A percentile compares a stretch with the other conserved stretches of the same genome.
phyloP scores from a whole-genome alignment of 2,797 vertebrate genomes.

The Coluber constrictor region DNA sequence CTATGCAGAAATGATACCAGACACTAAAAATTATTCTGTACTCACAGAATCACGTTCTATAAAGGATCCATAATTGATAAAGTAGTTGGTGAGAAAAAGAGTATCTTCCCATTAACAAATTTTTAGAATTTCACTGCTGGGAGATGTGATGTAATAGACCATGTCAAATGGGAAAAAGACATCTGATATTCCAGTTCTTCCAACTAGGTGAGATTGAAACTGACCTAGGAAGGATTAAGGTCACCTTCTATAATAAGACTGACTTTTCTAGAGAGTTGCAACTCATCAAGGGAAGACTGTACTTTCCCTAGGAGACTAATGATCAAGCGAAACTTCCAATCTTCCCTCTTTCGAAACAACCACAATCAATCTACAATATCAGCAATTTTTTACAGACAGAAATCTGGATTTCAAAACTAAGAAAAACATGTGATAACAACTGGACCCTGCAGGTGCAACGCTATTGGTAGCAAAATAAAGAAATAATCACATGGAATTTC shows the following conservation, averaged over 20 bases:
- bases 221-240: background rate
- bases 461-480: background rate
- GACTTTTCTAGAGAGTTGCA: background rate
- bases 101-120: background rate
- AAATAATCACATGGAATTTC: background rate
- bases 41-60: background rate
- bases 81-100: background rate
- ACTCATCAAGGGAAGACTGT: background rate
- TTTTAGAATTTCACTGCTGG: background rate
- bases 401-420: background rate
- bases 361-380: background rate
- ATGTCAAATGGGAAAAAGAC: background rate
- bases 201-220: background rate
- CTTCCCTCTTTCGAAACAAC: background rate
- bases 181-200: background rate
- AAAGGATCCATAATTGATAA: background rate
- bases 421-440: background rate
- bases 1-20: background rate
- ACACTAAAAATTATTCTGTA: background rate
- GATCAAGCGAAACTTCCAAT: background rate
- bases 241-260: background rate
- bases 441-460: background rate
- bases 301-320: background rate
- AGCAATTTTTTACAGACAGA: background rate
- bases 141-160: background rate